Percentiles rank a stretch among this genome's conserved stretches.
Evolutionary conservation across 2,797 vertebrate genomes (phyloP).

Genomic region (Chelonia mydas): DNA sequence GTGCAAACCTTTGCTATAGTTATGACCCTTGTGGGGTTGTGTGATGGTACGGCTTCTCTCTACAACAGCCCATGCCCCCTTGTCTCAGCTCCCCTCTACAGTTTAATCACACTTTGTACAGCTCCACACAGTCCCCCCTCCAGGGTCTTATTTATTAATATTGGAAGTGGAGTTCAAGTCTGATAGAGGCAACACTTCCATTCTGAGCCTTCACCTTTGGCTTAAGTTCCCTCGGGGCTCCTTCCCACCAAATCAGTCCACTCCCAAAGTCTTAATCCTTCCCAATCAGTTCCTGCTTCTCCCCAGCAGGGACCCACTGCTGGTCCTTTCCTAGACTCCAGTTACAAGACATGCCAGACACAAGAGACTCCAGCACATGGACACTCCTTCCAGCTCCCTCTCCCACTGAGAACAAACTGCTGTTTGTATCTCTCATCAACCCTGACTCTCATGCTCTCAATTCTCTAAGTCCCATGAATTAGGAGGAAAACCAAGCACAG

Average conservation of each 20-base stretch:
- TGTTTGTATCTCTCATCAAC: not conserved
- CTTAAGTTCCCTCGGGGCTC: not conserved
- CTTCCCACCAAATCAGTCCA: not conserved
- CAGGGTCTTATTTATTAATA: not conserved
- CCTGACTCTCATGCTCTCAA: not conserved
- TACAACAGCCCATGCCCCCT: not conserved
- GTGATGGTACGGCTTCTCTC: constrained; percentile 35
- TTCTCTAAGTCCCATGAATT: not conserved
- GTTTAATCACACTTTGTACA: not conserved
- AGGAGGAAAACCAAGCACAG: not conserved
- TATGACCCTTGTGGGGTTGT: not conserved
- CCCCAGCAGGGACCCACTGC: not conserved
- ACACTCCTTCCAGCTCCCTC: not conserved
- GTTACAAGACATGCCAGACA: not conserved
- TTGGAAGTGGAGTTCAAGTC: not conserved
- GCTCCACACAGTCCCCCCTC: not conserved
- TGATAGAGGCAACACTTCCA: not conserved
- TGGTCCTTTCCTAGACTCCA: not conserved
- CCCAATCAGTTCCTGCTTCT: not conserved
- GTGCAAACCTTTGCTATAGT: constrained; percentile 39
- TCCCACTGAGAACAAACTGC: fast-evolving
- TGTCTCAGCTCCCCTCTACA: not conserved
- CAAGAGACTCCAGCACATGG: not conserved
- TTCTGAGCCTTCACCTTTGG: not conserved
- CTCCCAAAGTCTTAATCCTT: not conserved